phyloP scores from a whole-genome alignment of 2,888 invertebrate genomes.

The Euzophera pinguis region DNA sequence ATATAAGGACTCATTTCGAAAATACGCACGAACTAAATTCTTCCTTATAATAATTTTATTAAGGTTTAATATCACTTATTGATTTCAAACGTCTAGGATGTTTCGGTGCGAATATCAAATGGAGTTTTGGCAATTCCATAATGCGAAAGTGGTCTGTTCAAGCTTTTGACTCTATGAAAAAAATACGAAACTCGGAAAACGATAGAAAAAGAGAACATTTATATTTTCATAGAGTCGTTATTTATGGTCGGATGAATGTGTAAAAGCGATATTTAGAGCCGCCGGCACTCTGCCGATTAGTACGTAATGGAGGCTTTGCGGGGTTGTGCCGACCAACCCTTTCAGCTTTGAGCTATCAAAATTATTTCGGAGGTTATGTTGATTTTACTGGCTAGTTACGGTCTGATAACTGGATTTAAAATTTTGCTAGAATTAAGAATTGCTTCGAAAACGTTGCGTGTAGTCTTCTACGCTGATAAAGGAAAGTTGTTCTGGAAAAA shows the following conservation, averaged over 20 bases:
- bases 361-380: constrained; percentile 62
- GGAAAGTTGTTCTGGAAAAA: too few species aligned
- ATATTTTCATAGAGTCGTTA: constrained; percentile 78
- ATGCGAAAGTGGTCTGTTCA: constrained; percentile 80
- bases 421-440: constrained; percentile 19
- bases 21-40: constrained; percentile 27
- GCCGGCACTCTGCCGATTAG: constrained; percentile 77
- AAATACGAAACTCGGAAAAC: constrained; percentile 73
- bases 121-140: constrained; percentile 80
- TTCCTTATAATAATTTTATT: constrained; percentile 14
- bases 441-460: too few species aligned
- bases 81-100: constrained; percentile 29
- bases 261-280: constrained; percentile 75
- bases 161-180: constrained; percentile 79
- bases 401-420: constrained; percentile 30
- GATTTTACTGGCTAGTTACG: constrained; percentile 34
- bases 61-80: constrained; percentile 29
- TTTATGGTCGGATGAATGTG: constrained; percentile 75
- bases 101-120: constrained; percentile 48
- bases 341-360: constrained; percentile 72
- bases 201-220: constrained; percentile 77
- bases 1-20: constrained; percentile 37
- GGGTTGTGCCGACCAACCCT: constrained; percentile 53
- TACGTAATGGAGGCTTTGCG: constrained; percentile 55
- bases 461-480: too few species aligned